Evolutionary conservation across 2,797 vertebrate species (phyloP).

Genomic region (Gephyroberyx darwinii): DNA sequence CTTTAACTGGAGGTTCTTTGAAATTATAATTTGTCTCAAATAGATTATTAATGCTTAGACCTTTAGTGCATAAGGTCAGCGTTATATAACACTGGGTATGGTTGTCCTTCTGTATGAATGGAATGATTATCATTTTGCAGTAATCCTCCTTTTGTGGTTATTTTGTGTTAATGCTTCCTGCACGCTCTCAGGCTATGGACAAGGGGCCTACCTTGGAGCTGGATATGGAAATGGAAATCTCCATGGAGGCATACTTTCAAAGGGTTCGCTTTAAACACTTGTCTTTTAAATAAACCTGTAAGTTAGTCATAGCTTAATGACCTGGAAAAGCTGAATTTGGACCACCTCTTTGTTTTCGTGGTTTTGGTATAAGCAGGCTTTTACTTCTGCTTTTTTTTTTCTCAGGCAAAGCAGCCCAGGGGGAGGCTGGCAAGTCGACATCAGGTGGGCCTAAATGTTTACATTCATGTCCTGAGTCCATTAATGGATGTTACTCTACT

Average conservation of each 20-base stretch:
- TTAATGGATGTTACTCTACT: not conserved
- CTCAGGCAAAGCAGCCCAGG: slow-evolving; percentile 24
- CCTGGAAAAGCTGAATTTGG: not conserved
- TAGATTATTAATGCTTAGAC: too few relatives aligned
- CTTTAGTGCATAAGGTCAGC: too few relatives aligned
- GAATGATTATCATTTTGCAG: not conserved
- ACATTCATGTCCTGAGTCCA: not conserved
- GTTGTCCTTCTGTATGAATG: too few relatives aligned
- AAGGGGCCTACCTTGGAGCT: slow-evolving; percentile 61
- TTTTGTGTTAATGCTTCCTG: slow-evolving; percentile 8
- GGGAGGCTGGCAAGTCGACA: slow-evolving; percentile 43
- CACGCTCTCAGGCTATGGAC: slow-evolving; percentile 63
- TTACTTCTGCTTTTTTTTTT: slow-evolving; percentile 15
- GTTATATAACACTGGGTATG: too few relatives aligned
- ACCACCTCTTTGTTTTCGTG: not conserved
- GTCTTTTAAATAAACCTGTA: not conserved
- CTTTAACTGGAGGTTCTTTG: too few relatives aligned
- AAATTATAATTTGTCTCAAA: too few relatives aligned
- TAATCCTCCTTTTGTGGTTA: not conserved
- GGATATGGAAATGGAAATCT: slow-evolving; percentile 67
- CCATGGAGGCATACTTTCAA: slow-evolving; percentile 45
- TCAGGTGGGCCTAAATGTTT: slow-evolving; percentile 19
- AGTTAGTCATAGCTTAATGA: not conserved
- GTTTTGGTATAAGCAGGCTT: not conserved
- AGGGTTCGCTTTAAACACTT: slow-evolving; percentile 8